Evolutionary conservation across 2,113 vertebrate genomes (phyloP), one percentile per base, ranked within the genome.

Genomic region (Puntigrus tetrazona): DNA sequence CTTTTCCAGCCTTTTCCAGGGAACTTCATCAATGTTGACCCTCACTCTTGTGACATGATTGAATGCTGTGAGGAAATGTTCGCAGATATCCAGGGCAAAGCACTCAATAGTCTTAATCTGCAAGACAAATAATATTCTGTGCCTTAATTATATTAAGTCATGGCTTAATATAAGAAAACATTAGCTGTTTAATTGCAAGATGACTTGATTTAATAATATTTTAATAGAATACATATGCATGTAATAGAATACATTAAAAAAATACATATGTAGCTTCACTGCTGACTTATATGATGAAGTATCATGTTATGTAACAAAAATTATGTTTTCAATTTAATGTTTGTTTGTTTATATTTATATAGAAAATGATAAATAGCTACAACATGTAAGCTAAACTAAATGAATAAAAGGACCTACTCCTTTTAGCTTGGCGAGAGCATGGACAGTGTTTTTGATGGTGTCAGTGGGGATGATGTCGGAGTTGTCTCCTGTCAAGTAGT

Each of bases 361-460:
- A 20, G 18, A 13, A 14, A 61, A 59, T 27, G 8, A 36, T 59
- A 4, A 34, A 65, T 65, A 67, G 29, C 3, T 67, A 9, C 18
- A 72, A 22, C 69, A 72, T 20, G 31, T 67, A 1, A 67, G 41
- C 11, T 8, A 45, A 41, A 74, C 3, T 27, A 45, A 74, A 74
- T 6, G 27, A 47, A 29, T 45, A 47, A 74, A 65, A 20, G 20
- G 8, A 91, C 95, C 45, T 96, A 99, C 97, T 93, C 96, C 97
- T 82, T 95, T 96, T 75, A 96, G 79, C 91, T 98, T 98, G 55
- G 97, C 97, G 91, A 99, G 74, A 36, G 93, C 96, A 0, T 99
- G 94, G 81, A 99, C 94, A 0, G 95, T 98, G 91, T 99, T 99
- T 91, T 99, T 99, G 59, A 99, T 96, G 67, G 98, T 99, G 92